phyloP scores from a whole-genome alignment of 2,888 invertebrate species.

The Pachydiplax longipennis region DNA sequence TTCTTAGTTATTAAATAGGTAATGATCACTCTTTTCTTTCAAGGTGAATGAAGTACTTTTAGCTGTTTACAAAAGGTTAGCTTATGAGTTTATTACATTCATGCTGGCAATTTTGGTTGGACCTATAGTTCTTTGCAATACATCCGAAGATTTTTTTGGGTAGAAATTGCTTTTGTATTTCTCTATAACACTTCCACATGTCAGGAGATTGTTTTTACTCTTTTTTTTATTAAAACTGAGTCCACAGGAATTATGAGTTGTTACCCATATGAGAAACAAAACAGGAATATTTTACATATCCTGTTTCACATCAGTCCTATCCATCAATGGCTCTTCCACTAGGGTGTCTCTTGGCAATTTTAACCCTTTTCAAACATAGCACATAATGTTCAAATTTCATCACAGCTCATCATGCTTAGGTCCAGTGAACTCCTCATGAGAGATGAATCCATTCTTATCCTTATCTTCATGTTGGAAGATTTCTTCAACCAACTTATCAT shows the following conservation, averaged over 20 bases:
- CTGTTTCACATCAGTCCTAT: not conserved
- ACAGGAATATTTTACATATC: not conserved
- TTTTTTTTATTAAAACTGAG: not conserved
- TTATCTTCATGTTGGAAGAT: slow-evolving; percentile 98
- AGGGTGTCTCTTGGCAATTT: slow-evolving; percentile 23
- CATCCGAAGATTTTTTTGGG: not conserved
- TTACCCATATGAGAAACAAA: slow-evolving; percentile 16
- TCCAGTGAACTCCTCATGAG: slow-evolving; percentile 95
- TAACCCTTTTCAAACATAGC: slow-evolving; percentile 19
- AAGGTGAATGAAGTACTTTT: not conserved
- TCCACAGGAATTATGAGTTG: not conserved
- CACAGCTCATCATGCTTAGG: slow-evolving; percentile 98
- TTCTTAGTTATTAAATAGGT: not conserved
- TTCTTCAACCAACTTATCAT: slow-evolving; percentile 93
- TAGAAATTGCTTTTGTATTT: not conserved
- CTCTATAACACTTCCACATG: not conserved
- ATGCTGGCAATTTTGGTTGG: not conserved
- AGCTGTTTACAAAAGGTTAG: not conserved
- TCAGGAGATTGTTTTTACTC: not conserved
- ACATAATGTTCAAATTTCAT: slow-evolving; percentile 52
- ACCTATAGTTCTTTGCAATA: not conserved
- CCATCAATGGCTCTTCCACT: not conserved
- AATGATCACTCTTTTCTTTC: not conserved
- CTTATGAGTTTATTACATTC: not conserved
- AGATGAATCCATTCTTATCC: slow-evolving; percentile 95